These are phyloP conservation scores for Sardinella longiceps DNA, from an alignment of 2,797 vertebrate genomes.

Conservation along the genomic window DNA sequence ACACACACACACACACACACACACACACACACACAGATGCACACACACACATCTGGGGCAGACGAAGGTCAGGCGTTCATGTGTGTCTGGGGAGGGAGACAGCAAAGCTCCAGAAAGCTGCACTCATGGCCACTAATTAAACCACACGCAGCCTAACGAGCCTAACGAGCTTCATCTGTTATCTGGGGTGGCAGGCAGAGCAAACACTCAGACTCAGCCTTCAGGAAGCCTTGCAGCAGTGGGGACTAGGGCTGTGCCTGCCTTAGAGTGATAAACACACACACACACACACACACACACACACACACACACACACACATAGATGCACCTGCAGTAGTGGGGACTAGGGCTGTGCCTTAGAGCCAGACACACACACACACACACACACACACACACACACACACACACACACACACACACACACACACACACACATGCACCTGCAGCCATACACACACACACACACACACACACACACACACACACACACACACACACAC, in stretches of 20 bases:
- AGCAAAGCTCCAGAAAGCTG: neutral
- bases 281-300: conserved; percentile 38
- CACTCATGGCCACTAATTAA: neutral
- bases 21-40: neutral
- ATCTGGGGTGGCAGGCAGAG: neutral
- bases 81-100: neutral
- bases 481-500: too few relatives aligned
- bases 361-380: too few relatives aligned
- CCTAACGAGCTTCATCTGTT: neutral
- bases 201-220: too few relatives aligned
- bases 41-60: neutral
- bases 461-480: too few relatives aligned
- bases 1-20: neutral
- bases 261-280: too few relatives aligned
- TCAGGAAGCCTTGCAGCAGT: too few relatives aligned
- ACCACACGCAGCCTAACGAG: neutral
- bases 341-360: too few relatives aligned
- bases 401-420: conserved; percentile 34
- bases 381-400: conserved; percentile 6
- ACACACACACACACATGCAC: neutral
- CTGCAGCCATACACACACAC: too few relatives aligned
- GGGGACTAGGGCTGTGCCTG: too few relatives aligned
- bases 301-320: neutral
- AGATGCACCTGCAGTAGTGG: neutral
- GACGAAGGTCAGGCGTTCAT: neutral